Evolutionary conservation across 2,888 invertebrate species (phyloP), one percentile per base, ranked within the genome.

Genomic region (Neoscelio sp.): DNA sequence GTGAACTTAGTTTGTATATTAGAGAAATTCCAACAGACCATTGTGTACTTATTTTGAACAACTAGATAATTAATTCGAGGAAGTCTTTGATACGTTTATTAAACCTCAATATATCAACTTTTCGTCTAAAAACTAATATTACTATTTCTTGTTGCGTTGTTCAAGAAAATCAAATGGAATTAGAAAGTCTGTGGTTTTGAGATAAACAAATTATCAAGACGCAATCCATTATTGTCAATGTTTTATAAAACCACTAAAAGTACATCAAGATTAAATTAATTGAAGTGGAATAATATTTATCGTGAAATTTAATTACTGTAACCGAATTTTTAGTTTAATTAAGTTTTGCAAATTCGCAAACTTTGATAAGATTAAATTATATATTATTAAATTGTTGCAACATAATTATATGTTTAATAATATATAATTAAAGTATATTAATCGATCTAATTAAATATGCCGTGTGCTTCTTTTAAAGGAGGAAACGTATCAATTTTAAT

Each of bases 1-100:
- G 71, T 71, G 60, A 78, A 78, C 46, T 73, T 73, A 50, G 67
- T 71, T 78, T 67, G 54, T 48, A 60, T 78, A 73, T 78, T 60
- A 62, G 67, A 78, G 48, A 78, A 78, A 78, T 73, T 73, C 64
- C 67, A 60, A 40, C 46, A 35, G 10, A 54, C 30, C 40, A 58
- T 65, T 71, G 30, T 65, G 65, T 33, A 71, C 71, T 60, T 78
- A 54, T 65, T 75, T 71, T 46, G 10, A 62, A 62, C 26, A 58
- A 50, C 46, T 12, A 13, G 58, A 71, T 65, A 65, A 77, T 77
- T 77, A 54, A 75, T 75, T 75, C 35, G 15, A 5, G 5, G 10
- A 30, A 58, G 17, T 17, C 12, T 50, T 50, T 56, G 40, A 64
- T 56, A 56, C 23, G 18, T 30, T 60, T 68, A 56, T 68, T 46